A percentile compares a stretch with the other conserved stretches of the same genome.
Evolutionary conservation across 2,113 vertebrate genomes (phyloP).

Genomic region (Istiophorus platypterus): DNA sequence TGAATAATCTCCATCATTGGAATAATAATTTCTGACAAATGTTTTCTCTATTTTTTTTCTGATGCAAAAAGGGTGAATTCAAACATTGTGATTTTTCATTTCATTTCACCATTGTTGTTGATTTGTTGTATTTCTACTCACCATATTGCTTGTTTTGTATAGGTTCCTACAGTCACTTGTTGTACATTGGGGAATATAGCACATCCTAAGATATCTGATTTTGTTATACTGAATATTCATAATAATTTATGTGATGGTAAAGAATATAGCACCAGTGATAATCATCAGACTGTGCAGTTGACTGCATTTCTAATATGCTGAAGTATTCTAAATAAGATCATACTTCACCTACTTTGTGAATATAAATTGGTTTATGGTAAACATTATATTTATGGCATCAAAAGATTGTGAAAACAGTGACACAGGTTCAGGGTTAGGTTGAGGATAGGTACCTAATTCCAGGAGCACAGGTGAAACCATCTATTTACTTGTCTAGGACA

Average conservation of each 20-base stretch:
- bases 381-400: not conserved
- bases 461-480: no score
- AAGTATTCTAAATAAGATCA: no score
- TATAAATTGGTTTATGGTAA: not conserved
- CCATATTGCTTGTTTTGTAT: not conserved
- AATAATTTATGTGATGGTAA: not conserved
- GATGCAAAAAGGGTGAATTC: no score
- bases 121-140: not conserved
- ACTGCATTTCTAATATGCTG: no score
- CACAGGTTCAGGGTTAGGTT: not conserved
- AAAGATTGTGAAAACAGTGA: slow-evolving; percentile 1
- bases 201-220: not conserved
- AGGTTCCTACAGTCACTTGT: no score
- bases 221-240: not conserved
- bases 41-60: not conserved
- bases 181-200: not conserved
- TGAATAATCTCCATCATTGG: not conserved
- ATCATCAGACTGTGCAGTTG: not conserved
- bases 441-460: not conserved
- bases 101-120: not conserved
- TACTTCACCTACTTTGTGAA: not conserved
- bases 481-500: no score
- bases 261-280: not conserved
- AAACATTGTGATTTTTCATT: not conserved
- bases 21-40: not conserved